Percentiles rank a stretch among this genome's conserved stretches.
Evolutionary conservation across 1,140 invertebrate genomes (phyloP).

Genomic region (Mya arenaria): DNA sequence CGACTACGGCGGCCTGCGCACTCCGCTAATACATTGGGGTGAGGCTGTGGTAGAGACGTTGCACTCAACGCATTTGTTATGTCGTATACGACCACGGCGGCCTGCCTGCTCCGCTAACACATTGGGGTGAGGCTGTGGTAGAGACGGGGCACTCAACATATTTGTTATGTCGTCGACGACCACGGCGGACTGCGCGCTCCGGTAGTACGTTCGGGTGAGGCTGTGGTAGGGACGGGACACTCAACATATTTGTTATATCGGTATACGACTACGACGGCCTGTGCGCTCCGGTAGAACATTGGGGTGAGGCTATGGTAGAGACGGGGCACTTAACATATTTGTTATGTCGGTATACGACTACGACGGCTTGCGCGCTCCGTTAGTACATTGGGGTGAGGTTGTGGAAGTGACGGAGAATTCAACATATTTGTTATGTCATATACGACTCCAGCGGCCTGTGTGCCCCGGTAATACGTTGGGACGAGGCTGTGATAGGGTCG

Average conservation of each 20-base stretch:
- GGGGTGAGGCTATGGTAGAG: too few species aligned
- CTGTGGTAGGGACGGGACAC: constrained; percentile 99
- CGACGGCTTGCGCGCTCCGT: constrained; percentile 98
- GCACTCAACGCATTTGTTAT: not conserved
- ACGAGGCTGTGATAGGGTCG: constrained; percentile 99
- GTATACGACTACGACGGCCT: too few species aligned
- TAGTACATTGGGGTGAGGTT: constrained; percentile 99
- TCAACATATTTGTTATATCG: too few species aligned
- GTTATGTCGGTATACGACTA: constrained; percentile 99
- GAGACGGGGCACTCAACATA: constrained; percentile 86
- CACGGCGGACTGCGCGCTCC: constrained; percentile 98
- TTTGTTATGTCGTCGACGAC: constrained; percentile 99
- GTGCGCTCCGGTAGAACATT: not conserved
- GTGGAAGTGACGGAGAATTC: constrained; percentile 90
- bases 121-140: not conserved
- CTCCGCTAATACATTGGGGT: not conserved
- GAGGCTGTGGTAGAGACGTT: not conserved
- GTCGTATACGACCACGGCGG: not conserved
- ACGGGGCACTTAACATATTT: too few species aligned
- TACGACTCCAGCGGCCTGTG: constrained; percentile 98
- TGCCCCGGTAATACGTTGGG: constrained; percentile 99
- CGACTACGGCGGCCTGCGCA: not conserved
- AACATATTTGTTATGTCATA: constrained; percentile 96
- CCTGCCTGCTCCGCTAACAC: not conserved
- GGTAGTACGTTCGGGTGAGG: constrained; percentile 99